Evolutionary conservation across 2,113 vertebrate genomes (phyloP).

Genomic region (Scomber japonicus): DNA sequence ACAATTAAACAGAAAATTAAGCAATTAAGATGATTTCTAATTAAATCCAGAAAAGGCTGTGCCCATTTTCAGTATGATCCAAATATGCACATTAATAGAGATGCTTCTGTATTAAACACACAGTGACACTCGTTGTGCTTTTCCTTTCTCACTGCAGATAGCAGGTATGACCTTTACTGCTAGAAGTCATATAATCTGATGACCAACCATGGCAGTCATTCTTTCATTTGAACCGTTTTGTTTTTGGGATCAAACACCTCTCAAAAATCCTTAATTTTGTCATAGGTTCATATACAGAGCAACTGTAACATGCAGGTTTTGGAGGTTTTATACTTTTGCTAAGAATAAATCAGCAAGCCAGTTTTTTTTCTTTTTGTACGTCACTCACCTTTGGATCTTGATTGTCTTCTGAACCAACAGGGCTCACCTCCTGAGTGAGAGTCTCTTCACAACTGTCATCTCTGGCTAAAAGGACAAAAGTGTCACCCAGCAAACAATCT

Average conservation of each 20-base stretch:
- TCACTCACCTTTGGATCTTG: slow-evolving; percentile 76
- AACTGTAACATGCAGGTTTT: neutral
- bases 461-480: slow-evolving; percentile 88
- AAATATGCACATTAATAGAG: no score
- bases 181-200: neutral
- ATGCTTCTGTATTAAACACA: no score
- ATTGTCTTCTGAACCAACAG: slow-evolving; percentile 40
- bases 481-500: slow-evolving; percentile 94
- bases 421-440: slow-evolving; percentile 67
- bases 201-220: neutral
- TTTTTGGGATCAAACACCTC: neutral
- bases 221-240: no score
- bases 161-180: neutral
- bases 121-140: no score
- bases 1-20: no score
- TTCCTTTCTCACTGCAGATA: neutral
- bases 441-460: slow-evolving; percentile 75
- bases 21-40: no score
- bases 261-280: neutral
- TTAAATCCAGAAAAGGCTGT: no score
- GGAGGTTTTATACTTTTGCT: neutral
- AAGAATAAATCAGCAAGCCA: neutral
- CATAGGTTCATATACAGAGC: neutral
- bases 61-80: no score
- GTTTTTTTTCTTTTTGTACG: neutral